Evolutionary conservation across 2,797 vertebrate genomes (phyloP).

Genomic region (Onychomys arenicola): DNA sequence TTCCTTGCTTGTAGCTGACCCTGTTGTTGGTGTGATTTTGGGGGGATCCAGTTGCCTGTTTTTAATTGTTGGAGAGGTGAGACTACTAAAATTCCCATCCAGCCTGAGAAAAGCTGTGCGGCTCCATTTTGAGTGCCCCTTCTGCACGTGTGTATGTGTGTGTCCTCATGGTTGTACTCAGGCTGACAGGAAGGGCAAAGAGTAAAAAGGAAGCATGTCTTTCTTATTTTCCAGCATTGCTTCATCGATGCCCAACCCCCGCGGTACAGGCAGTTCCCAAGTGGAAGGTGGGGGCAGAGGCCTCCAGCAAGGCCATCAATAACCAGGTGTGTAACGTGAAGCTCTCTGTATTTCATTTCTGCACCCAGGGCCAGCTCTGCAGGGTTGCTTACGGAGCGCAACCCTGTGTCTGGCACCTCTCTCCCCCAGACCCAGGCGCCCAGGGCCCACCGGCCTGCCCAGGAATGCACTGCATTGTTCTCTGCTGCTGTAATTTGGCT

Average conservation of each 20-base stretch:
- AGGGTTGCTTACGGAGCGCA: slow-evolving; percentile 89
- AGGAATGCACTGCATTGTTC: slow-evolving; percentile 91
- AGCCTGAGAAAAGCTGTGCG: background rate
- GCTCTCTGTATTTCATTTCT: slow-evolving; percentile 90
- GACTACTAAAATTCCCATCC: background rate
- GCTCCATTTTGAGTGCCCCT: background rate
- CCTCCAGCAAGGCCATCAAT: slow-evolving; percentile 88
- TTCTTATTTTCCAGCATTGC: slow-evolving; percentile 83
- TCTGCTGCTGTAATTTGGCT: slow-evolving; percentile 90
- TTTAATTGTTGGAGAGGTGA: slow-evolving; percentile 37
- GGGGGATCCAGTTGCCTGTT: slow-evolving; percentile 8
- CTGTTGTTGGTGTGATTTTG: slow-evolving; percentile 52
- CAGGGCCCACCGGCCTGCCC: slow-evolving; percentile 89
- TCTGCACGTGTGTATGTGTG: background rate
- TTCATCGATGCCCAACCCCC: slow-evolving; percentile 86
- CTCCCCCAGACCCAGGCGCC: slow-evolving; percentile 88
- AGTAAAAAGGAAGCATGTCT: slow-evolving; percentile 60
- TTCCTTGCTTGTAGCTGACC: slow-evolving; percentile 34
- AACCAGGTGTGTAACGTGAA: slow-evolving; percentile 91
- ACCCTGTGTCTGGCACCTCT: slow-evolving; percentile 92
- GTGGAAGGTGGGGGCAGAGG: slow-evolving; percentile 86
- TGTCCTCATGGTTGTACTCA: background rate
- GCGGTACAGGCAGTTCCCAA: slow-evolving; percentile 75
- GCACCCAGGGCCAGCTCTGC: slow-evolving; percentile 89
- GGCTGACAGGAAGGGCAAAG: slow-evolving; percentile 22